Evolutionary conservation across 2,113 vertebrate genomes (phyloP), one percentile per base, ranked within the genome.

Genomic region (Grammomys surdaster): DNA sequence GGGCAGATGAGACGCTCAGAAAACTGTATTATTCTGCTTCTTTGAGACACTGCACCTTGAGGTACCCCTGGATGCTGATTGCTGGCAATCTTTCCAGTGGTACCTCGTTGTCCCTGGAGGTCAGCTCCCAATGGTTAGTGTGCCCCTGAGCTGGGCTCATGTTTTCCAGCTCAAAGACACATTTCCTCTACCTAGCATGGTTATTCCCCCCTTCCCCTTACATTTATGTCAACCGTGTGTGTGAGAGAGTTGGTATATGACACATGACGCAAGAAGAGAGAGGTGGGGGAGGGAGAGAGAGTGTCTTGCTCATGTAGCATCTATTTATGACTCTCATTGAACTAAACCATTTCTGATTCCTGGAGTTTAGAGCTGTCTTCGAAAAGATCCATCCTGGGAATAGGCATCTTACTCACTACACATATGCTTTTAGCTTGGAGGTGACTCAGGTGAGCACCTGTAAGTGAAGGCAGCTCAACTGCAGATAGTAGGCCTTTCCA

Each of bases 401-500:
- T 72, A 92, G 80, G 89, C 33, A 67, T 40, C 54, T 86, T 69
- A 94, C 31, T 91, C 19, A 58, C 43, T 91, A 69, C 86, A 58
- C 84, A 65, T 76, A 90, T 88, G 86, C 75, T 94, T 96, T 75
- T 43, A 91, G n/a, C 75, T 70, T 95, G 69, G 82, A 91, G 43
- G 26, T 95, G 77, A 94, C 73, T 88, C 67, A 69, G 67, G 54
- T 82, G 43, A 72, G 58, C 72, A 67, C 43, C 76, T 48, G 20
- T 24, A 90, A 92, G 60, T 48, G 58, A 56, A 95, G 28, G 11
- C 72, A 72, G 65, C 58, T 54, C 54, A 73, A 65, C 31, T 67
- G 31, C 7, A 36, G 19, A 81, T 40, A 85, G 26, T 72, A 46
- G 72, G 54, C 48, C 40, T 96, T 97, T 93, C 89, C 46, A 92